Percentiles rank a stretch among this genome's conserved stretches.
Evolutionary conservation across 64 coral and sea anemone genomes (phyloP).

Genomic region (Pocillopora verrucosa): DNA sequence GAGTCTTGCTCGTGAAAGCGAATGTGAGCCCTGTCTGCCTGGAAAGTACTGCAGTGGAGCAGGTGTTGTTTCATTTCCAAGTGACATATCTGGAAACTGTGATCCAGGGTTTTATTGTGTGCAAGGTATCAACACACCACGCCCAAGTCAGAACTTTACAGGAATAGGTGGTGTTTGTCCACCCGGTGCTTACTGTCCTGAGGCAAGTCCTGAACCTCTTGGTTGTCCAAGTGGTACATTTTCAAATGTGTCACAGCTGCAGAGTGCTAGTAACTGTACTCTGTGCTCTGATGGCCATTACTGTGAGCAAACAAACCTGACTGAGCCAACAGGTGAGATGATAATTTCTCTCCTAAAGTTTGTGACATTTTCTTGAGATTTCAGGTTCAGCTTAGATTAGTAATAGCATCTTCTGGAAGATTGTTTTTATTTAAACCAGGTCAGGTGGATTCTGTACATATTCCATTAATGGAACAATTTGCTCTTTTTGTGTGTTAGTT

Average conservation of each 20-base stretch:
- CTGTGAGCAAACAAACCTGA: constrained; percentile 90
- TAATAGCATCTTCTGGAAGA: no score
- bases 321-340: constrained; percentile 77
- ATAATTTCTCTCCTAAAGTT: background rate
- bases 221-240: constrained; percentile 94
- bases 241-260: constrained; percentile 79
- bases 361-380: no score
- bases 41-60: constrained; percentile 78
- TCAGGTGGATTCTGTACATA: no score
- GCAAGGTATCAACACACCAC: constrained; percentile 74
- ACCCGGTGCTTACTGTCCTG: constrained; percentile 71
- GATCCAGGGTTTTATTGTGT: constrained; percentile 80
- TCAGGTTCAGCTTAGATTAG: no score
- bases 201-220: constrained; percentile 66
- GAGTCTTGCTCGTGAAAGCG: constrained; percentile 44
- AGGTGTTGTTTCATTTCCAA: constrained; percentile 74
- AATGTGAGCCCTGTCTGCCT: constrained; percentile 71
- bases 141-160: constrained; percentile 80
- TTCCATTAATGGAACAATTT: no score
- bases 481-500: no score
- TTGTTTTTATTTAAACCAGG: no score
- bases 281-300: constrained; percentile 88
- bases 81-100: constrained; percentile 79
- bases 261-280: constrained; percentile 60
- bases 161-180: constrained; percentile 92